A percentile compares a stretch with the other conserved stretches of the same genome.
phyloP scores from a whole-genome alignment of 1,140 invertebrate genomes.

The Zophobas morio region DNA sequence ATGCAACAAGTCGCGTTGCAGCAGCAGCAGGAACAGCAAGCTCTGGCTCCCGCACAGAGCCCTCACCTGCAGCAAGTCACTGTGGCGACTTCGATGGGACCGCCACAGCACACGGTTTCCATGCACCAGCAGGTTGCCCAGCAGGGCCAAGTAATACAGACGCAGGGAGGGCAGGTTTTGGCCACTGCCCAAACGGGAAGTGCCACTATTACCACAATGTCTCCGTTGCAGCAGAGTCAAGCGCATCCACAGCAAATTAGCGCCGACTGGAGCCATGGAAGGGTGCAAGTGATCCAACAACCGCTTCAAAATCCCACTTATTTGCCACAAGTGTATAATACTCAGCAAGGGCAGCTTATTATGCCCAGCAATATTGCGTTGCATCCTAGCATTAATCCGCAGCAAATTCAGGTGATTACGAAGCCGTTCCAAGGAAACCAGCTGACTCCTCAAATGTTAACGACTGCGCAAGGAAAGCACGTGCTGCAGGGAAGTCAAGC shows the following conservation, averaged over 20 bases:
- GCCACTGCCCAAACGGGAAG: conserved; percentile 62
- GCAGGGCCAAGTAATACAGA: conserved; percentile 63
- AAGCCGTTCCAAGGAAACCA: conserved; percentile 87
- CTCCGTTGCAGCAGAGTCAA: conserved; percentile 67
- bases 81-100: conserved; percentile 67
- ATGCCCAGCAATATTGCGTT: conserved; percentile 82
- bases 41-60: conserved; percentile 71
- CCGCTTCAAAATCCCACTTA: conserved; percentile 84
- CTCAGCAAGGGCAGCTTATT: conserved; percentile 78
- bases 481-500: conserved; percentile 74
- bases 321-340: conserved; percentile 85
- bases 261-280: conserved; percentile 65
- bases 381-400: conserved; percentile 83
- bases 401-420: conserved; percentile 85
- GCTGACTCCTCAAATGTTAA: conserved; percentile 83
- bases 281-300: conserved; percentile 85
- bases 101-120: conserved; percentile 67
- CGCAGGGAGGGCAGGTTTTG: conserved; percentile 64
- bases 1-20: conserved; percentile 22
- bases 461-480: conserved; percentile 79
- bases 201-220: conserved; percentile 68
- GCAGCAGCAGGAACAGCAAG: conserved; percentile 65
- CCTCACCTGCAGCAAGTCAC: conserved; percentile 72
- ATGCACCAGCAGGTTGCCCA: conserved; percentile 66
- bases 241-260: conserved; percentile 66